Conservation (phyloP, 1,140 invertebrate genomes). For the Brachionus koreanus region DNA sequence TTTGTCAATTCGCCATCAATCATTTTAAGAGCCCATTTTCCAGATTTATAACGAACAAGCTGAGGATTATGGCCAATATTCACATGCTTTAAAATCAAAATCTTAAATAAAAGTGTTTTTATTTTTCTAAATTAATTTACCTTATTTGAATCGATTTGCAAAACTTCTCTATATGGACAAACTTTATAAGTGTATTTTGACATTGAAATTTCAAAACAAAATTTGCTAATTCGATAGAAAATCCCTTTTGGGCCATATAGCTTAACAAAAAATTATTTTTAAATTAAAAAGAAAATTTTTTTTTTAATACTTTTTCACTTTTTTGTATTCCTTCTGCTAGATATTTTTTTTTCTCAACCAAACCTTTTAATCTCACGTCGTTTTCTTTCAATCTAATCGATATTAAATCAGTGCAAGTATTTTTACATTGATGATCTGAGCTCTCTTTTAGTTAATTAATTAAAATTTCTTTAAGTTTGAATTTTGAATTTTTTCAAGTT, state of each 20-base stretch:
- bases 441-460: background rate
- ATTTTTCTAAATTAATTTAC: background rate
- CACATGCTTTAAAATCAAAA: background rate
- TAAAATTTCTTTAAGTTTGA: background rate
- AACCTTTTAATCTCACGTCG: background rate
- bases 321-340: background rate
- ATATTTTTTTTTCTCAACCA: constrained; percentile 32
- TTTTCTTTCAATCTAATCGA: background rate
- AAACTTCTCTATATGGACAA: constrained; percentile 36
- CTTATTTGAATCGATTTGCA: background rate
- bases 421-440: background rate
- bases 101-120: background rate
- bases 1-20: background rate
- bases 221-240: background rate
- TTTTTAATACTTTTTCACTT: background rate
- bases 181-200: background rate
- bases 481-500: background rate
- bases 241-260: constrained; percentile 30
- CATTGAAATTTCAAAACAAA: background rate
- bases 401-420: background rate
- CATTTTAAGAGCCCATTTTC: constrained; percentile 18
- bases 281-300: background rate
- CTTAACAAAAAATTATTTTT: background rate
- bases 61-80: background rate
- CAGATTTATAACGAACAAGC: background rate